Evolutionary conservation across 1,140 invertebrate genomes (phyloP), one percentile per base, ranked within the genome.

Genomic region (Scaptodrosophila lebanonensis): DNA sequence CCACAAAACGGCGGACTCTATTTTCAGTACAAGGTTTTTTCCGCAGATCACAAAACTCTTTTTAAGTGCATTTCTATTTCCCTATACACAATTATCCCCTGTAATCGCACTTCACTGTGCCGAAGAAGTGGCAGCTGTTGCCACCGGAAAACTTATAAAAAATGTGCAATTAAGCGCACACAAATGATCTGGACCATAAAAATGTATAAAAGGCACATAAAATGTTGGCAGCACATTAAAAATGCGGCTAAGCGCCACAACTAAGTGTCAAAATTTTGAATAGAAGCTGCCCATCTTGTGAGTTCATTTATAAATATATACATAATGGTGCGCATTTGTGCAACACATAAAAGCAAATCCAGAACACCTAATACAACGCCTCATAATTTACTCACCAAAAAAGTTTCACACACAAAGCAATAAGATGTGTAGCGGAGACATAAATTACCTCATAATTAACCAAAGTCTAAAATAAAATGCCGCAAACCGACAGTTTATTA

Each of bases 391-490:
- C 7, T 12, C 22, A 32, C 15, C 2, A 30, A 58, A 52, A 61
- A 67, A 51, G 49, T 60, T 54, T 49, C 51, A 35, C 29, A 60
- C 64, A 30, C 45, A n/a, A n/a, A n/a, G n/a, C n/a, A n/a, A n/a
- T 48, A 17, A 11, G 45, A 22, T 22, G 30, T 15, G 27, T 35
- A 16, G 15, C 43, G 53, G 47, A 67, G 67, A 67, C 51, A 79
- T 77, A 77, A 77, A 79, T 77, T 77, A 79, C 63, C 54, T 50
- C 56, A 57, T 61, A 77, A 79, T 73, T n/a, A n/a, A n/a, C n/a
- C n/a, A 66, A 77, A 66, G 72, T 71, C 51, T 33, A 25, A 6
- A 57, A 42, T 35, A 58, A 11, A 16, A 48, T 4, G 22, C 8
- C 8, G 22, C 22, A 25, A 8, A 4, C 22, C 22, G 22, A 25